Evolutionary conservation across 2,113 vertebrate species (phyloP).

Genomic region (Pycnonotus jocosus): DNA sequence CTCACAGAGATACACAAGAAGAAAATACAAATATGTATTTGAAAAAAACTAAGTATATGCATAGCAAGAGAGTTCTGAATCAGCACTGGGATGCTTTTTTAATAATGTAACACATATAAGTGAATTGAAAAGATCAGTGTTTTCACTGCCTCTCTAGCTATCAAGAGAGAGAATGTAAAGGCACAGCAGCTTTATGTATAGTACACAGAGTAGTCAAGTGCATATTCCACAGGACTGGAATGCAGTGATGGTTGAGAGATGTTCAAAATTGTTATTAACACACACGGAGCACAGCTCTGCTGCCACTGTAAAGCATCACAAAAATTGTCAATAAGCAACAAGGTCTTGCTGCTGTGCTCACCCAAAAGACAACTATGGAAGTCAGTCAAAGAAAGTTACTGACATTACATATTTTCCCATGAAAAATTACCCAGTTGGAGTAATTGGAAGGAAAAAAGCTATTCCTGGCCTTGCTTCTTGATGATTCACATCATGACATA

Average conservation of each 20-base stretch:
- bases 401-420: background rate
- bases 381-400: background rate
- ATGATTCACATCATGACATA: background rate
- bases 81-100: background rate
- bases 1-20: background rate
- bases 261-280: background rate
- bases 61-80: background rate
- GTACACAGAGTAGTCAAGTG: background rate
- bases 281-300: background rate
- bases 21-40: background rate
- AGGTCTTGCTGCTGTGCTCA: background rate
- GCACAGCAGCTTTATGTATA: background rate
- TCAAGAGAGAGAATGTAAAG: background rate
- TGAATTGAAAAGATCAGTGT: background rate
- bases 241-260: background rate
- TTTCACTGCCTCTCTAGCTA: background rate
- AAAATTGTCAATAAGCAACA: background rate
- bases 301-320: background rate
- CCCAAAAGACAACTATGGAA: background rate
- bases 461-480: background rate
- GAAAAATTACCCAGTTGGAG: accelerated
- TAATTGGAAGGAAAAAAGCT: background rate
- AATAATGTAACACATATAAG: background rate
- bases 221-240: background rate
- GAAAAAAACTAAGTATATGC: background rate